Percentiles rank a stretch among this genome's conserved stretches.
Evolutionary conservation across 2,888 invertebrate genomes (phyloP).

Genomic region (Leptura quadrifasciata): DNA sequence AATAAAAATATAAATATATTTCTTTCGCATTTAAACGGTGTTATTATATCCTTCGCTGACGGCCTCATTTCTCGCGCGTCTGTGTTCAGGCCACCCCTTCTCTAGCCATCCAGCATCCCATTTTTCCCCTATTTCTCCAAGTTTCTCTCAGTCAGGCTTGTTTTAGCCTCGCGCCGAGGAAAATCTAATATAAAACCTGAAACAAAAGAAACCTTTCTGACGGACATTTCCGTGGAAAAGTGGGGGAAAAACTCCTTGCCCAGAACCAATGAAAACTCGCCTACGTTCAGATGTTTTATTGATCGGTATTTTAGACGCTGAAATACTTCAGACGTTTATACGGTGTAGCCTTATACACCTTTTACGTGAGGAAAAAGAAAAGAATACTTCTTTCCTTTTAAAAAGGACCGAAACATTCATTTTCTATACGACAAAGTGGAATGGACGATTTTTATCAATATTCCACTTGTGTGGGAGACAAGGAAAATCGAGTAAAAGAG

Average conservation of each 20-base stretch:
- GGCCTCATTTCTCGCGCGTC: slow-evolving; percentile 49
- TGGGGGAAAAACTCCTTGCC: slow-evolving; percentile 73
- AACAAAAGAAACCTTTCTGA: slow-evolving; percentile 73
- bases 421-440: slow-evolving; percentile 61
- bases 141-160: slow-evolving; percentile 57
- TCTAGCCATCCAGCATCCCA: slow-evolving; percentile 54
- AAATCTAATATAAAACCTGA: slow-evolving; percentile 72
- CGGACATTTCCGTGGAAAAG: slow-evolving; percentile 71
- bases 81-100: slow-evolving; percentile 43
- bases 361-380: slow-evolving; percentile 59
- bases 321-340: slow-evolving; percentile 68
- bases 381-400: slow-evolving; percentile 58
- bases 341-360: slow-evolving; percentile 64
- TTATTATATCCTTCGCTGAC: slow-evolving; percentile 47
- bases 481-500: slow-evolving; percentile 34
- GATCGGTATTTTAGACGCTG: slow-evolving; percentile 73
- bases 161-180: slow-evolving; percentile 63
- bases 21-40: slow-evolving; percentile 36
- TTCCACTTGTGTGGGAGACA: slow-evolving; percentile 37
- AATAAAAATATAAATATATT: slow-evolving; percentile 17
- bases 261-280: slow-evolving; percentile 71
- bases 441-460: slow-evolving; percentile 62
- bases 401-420: slow-evolving; percentile 61
- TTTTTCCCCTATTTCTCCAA: slow-evolving; percentile 59
- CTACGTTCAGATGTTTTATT: slow-evolving; percentile 73